Conservation (phyloP, 2,888 invertebrate genomes). For the Hermaeophaga mercurialis region DNA sequence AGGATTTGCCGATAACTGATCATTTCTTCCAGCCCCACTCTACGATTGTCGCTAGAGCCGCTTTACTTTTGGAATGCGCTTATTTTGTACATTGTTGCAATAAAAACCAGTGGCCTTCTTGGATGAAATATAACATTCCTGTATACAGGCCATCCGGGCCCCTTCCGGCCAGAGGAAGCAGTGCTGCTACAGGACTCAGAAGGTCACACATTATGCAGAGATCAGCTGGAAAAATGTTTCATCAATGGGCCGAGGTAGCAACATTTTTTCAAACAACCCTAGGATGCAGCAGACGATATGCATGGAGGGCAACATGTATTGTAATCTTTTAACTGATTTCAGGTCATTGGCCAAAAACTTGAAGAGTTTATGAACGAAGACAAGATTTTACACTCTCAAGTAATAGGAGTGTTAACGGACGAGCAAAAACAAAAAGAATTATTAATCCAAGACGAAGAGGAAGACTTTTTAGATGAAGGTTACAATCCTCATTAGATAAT, state of each 20-base stretch:
- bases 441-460: conserved; percentile 86
- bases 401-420: conserved; percentile 71
- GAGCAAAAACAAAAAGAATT: conserved; percentile 80
- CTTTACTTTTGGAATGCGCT: conserved; percentile 91
- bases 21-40: conserved; percentile 78
- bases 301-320: too few species aligned
- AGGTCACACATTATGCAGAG: conserved; percentile 78
- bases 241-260: conserved; percentile 95
- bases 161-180: conserved; percentile 57
- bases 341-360: conserved; percentile 72
- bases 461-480: conserved; percentile 98
- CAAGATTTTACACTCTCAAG: conserved; percentile 70
- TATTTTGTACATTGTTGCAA: conserved; percentile 98
- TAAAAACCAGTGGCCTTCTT: conserved; percentile 97
- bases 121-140: conserved; percentile 89
- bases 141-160: conserved; percentile 76
- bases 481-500: not conserved
- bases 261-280: too few species aligned
- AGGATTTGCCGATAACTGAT: too few species aligned
- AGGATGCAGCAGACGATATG: too few species aligned
- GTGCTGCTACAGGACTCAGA: conserved; percentile 42
- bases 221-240: conserved; percentile 95
- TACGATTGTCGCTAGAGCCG: conserved; percentile 90
- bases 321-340: not conserved
- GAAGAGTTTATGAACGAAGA: conserved; percentile 90